A percentile compares a stretch with the other conserved stretches of the same genome.
phyloP scores from a whole-genome alignment of 2,888 invertebrate genomes.

The Drosophila prolongata region DNA sequence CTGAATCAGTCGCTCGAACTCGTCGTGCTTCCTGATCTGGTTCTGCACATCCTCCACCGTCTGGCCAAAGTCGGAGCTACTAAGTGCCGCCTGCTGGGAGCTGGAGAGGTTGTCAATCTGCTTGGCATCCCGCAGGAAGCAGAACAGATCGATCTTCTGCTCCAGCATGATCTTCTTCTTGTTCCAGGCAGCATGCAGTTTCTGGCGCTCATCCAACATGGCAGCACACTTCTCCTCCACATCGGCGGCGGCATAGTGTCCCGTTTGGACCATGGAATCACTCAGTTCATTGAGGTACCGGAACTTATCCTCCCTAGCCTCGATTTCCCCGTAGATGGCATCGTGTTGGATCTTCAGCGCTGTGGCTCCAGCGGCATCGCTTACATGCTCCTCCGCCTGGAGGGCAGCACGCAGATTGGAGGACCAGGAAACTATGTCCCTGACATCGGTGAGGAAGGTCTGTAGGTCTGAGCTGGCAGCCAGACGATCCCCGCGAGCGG shows the following conservation, averaged over 20 bases:
- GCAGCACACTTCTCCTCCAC: slow-evolving; percentile 92
- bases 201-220: slow-evolving; percentile 91
- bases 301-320: slow-evolving; percentile 94
- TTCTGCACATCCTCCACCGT: slow-evolving; percentile 95
- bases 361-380: slow-evolving; percentile 93
- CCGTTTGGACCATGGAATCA: slow-evolving; percentile 92
- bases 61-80: slow-evolving; percentile 89
- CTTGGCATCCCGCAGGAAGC: slow-evolving; percentile 97
- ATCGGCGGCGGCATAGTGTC: slow-evolving; percentile 92
- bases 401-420: slow-evolving; percentile 90
- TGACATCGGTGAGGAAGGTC: slow-evolving; percentile 92
- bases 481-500: slow-evolving; percentile 91
- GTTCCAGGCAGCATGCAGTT: slow-evolving; percentile 94
- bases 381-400: slow-evolving; percentile 91
- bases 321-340: slow-evolving; percentile 92
- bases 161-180: slow-evolving; percentile 94
- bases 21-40: slow-evolving; percentile 96
- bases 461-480: slow-evolving; percentile 95
- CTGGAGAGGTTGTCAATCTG: slow-evolving; percentile 95
- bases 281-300: slow-evolving; percentile 90
- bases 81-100: slow-evolving; percentile 92
- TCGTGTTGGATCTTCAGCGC: slow-evolving; percentile 93
- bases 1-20: slow-evolving; percentile 95
- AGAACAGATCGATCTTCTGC: slow-evolving; percentile 96
- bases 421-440: slow-evolving; percentile 96